A percentile compares a stretch with the other conserved stretches of the same genome.
Evolutionary conservation across 2,113 vertebrate genomes (phyloP).

Genomic region (Bos taurus): DNA sequence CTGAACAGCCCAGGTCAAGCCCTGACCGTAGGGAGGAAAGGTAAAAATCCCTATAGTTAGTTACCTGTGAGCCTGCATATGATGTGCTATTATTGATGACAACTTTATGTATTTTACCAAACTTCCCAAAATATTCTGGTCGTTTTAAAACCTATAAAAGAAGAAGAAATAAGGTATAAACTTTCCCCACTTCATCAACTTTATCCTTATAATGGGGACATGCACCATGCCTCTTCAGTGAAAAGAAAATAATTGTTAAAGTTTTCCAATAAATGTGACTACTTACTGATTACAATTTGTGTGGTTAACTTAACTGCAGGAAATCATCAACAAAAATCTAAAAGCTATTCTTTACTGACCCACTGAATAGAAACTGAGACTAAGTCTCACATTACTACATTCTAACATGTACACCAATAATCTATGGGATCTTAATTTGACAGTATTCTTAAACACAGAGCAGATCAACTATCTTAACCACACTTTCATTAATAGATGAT

Average conservation of each 20-base stretch:
- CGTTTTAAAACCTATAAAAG: slow-evolving; percentile 94
- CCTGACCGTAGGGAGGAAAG: background rate
- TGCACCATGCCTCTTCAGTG: slow-evolving; percentile 15
- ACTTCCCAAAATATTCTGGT: slow-evolving; percentile 99
- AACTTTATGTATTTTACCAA: slow-evolving; percentile 99
- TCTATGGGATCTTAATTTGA: background rate
- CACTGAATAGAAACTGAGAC: background rate
- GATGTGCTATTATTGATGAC: slow-evolving; percentile 99
- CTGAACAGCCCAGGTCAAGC: slow-evolving; percentile 30
- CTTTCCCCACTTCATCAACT: slow-evolving; percentile 24
- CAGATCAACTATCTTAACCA: background rate
- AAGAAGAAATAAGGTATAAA: slow-evolving; percentile 67
- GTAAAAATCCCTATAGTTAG: slow-evolving; percentile 41
- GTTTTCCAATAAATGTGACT: background rate
- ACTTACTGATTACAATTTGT: background rate
- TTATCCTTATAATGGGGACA: slow-evolving; percentile 48
- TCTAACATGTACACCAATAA: background rate
- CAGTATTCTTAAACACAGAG: slow-evolving; percentile 27
- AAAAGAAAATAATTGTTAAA: slow-evolving; percentile 44
- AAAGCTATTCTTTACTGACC: background rate
- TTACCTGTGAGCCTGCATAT: slow-evolving; percentile 99
- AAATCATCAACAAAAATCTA: background rate
- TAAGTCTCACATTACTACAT: background rate
- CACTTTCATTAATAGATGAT: slow-evolving; percentile 36
- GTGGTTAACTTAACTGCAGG: background rate